Conservation (phyloP, 2,113 vertebrate genomes). For the Coryphaenoides rupestris region DNA sequence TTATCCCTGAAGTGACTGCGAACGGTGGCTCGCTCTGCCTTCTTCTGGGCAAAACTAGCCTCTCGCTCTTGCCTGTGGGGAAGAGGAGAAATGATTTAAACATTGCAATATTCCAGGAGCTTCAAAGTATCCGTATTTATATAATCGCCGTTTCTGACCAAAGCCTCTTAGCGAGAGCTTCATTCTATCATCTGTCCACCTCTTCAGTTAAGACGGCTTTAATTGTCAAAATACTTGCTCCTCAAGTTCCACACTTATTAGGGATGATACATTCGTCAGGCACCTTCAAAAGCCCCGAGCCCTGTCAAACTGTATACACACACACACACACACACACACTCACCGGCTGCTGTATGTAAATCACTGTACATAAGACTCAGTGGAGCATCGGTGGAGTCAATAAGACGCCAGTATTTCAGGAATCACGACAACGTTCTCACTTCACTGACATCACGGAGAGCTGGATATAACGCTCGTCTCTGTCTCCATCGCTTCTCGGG, state of each 20-base stretch:
- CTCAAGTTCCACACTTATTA: background rate
- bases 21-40: slow-evolving; percentile 92
- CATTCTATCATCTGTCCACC: slow-evolving; percentile 17
- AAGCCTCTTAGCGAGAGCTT: slow-evolving; percentile 13
- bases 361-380: no score
- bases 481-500: no score
- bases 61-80: slow-evolving; percentile 87
- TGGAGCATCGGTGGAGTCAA: no score
- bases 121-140: background rate
- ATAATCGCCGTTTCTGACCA: slow-evolving; percentile 6
- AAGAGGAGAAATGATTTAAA: background rate
- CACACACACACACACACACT: no score
- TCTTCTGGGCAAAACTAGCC: slow-evolving; percentile 87
- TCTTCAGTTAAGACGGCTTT: slow-evolving; percentile 12
- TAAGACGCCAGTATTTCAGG: no score
- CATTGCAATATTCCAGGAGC: background rate
- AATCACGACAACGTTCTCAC: no score
- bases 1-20: slow-evolving; percentile 93
- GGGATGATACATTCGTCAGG: background rate
- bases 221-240: slow-evolving; percentile 9
- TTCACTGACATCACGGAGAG: no score
- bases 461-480: no score
- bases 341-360: no score
- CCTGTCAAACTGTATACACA: no score
- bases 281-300: background rate